Evolutionary conservation across 2,113 vertebrate species (phyloP), one percentile per base, ranked within the genome.

Genomic region (Charadrius vociferus): DNA sequence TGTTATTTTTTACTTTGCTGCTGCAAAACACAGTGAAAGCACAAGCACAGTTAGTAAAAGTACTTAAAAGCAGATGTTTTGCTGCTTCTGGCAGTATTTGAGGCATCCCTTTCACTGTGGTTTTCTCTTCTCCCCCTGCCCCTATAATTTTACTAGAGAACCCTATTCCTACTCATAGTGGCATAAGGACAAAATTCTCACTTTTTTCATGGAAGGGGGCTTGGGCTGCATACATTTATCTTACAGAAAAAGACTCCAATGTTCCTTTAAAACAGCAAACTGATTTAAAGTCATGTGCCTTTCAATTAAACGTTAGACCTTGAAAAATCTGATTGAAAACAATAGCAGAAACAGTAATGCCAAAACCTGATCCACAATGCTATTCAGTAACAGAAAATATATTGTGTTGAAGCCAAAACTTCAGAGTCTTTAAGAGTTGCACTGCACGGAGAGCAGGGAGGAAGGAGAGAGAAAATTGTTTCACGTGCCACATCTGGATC

Each of bases 401-500:
- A 2, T 1, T 5, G 7, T 37, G 32, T 39, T 68, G 10, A 47
- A 50, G 9, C 41, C 36, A 45, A 52, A 32, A 22, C 23, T 39
- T 14, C 4, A n/a, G 19, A 43, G 23, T 14, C 12, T 37, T 11
- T 19, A 47, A 52, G 30, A 36, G 19, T 6, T 81, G 39, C 9
- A 3, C 53, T 78, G 68, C 50, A 15, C 0, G 1, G 12, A 20
- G 20, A 63, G 32, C 32, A 36, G 34, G 32, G 30, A 47, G 43
- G 18, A 37, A 71, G 24, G 45, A 41, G n/a, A 45, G 30, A 75
- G 22, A n/a, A 67, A 17, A 32, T 5, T 19, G 19, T 36, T 78
- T 74, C 11, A 23, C 1, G 0, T 50, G 27, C 17, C 3, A 3
- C 1, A 3, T 23, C 23, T 71, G 41, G 24, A 21, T 22, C 3